Evolutionary conservation across 1,140 invertebrate genomes (phyloP), one percentile per base, ranked within the genome.

Genomic region (Drosophila sulfurigaster): DNA sequence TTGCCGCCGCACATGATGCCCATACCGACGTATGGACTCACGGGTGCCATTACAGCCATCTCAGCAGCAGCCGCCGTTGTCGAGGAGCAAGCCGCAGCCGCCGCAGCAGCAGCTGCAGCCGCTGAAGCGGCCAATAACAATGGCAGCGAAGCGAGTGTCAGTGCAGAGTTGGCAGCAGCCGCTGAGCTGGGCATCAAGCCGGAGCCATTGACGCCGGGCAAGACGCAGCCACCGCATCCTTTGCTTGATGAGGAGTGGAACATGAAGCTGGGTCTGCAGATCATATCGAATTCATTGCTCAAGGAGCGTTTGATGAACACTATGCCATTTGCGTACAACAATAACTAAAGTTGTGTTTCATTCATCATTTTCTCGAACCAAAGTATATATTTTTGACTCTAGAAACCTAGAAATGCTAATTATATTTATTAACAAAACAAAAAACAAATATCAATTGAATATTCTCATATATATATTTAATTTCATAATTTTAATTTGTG

Each of bases 251-350:
- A 92, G 59, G 91, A 92, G 63, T 92, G 91, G 91, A 92, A 92
- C 78, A 92, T 92, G 91, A 92, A 92, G 78, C 77, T 92, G 49
- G 91, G 91, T 59, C 82, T 92, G 64, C 91, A 92, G 73, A 81
- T 92, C 45, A 92, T 92, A 65, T 92, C 91, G 56, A 92, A 92
- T 83, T 92, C 91, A 46, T 80, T 92, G 79, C 83, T 92, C 74
- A 92, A 92, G 81, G 91, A 92, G 74, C 89, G 91, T 28, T 60
- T 92, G 56, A 88, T 92, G 81, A 92, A 92, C 70, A 86, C 91
- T 5, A 92, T 92, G 79, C 91, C 91, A 79, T 92, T 91, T 83
- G 83, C 91, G 51, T 92, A 92, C 54, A 92, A 92, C 75, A 92
- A 92, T 52, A 92, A 92, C 60, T 88, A 74, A 74, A 57, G 43